Evolutionary conservation across 2,888 invertebrate genomes (phyloP).

Genomic region (Melanchra persicariae): DNA sequence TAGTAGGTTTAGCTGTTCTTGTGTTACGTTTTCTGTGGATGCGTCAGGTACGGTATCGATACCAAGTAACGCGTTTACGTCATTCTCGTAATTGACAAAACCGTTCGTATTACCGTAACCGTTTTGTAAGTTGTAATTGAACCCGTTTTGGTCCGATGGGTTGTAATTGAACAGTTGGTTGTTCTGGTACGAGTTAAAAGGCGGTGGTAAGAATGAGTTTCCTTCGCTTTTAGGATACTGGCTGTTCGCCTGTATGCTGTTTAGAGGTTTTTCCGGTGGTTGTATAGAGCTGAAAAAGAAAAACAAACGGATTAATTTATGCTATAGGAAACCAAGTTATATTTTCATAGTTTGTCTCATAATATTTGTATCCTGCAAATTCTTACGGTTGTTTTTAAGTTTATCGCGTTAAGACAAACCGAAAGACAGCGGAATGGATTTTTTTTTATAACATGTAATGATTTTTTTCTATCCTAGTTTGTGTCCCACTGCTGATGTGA

Average conservation of each 20-base stretch:
- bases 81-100: conserved; percentile 84
- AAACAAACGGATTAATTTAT: conserved; percentile 9
- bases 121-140: conserved; percentile 81
- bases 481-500: neutral
- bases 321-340: too few species aligned
- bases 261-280: conserved; percentile 84
- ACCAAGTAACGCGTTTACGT: conserved; percentile 78
- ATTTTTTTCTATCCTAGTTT: neutral
- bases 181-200: conserved; percentile 78
- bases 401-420: too few species aligned
- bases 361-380: too few species aligned
- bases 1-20: conserved; percentile 86
- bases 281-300: conserved; percentile 80
- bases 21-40: conserved; percentile 78
- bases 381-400: too few species aligned
- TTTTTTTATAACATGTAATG: too few species aligned
- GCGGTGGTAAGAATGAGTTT: conserved; percentile 76
- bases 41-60: conserved; percentile 80
- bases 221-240: conserved; percentile 81
- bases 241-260: conserved; percentile 72
- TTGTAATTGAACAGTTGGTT: conserved; percentile 78
- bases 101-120: conserved; percentile 81
- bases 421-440: too few species aligned
- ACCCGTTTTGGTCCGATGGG: conserved; percentile 82
- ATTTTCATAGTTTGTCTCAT: too few species aligned